A percentile compares a stretch with the other conserved stretches of the same genome.
phyloP scores from a whole-genome alignment of 2,888 invertebrate species.

The Onthophagus sagittarius region DNA sequence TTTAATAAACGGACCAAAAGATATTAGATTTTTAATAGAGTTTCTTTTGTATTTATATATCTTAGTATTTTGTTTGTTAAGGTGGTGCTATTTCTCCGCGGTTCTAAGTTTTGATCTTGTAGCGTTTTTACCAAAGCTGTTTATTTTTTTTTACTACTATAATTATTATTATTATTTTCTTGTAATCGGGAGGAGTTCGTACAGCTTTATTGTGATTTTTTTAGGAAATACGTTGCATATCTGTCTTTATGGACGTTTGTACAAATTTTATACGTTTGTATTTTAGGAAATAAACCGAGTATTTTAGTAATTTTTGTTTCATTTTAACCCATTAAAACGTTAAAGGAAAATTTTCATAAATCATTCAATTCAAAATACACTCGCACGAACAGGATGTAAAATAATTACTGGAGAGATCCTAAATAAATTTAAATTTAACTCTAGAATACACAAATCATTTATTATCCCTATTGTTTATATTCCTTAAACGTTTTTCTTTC shows the following conservation, averaged over 20 bases:
- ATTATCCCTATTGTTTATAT: not conserved
- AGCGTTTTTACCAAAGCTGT: not conserved
- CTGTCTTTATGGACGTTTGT: not conserved
- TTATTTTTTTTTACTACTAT: not conserved
- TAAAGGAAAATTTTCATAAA: too few relatives aligned
- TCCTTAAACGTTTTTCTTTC: not conserved
- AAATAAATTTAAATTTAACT: too few relatives aligned
- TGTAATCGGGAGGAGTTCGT: not conserved
- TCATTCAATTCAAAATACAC: not conserved
- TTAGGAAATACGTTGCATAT: not conserved
- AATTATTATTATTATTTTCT: not conserved
- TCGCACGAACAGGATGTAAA: not conserved
- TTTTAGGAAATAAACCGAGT: conserved; percentile 5
- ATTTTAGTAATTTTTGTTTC: conserved; percentile 4
- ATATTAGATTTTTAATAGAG: conserved; percentile 2
- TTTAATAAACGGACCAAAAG: conserved; percentile 3
- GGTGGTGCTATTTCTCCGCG: not conserved
- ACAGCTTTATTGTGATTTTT: not conserved
- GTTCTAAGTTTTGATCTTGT: not conserved
- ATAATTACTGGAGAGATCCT: not conserved
- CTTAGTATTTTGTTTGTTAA: not conserved
- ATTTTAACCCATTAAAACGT: too few relatives aligned
- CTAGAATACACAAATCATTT: not conserved
- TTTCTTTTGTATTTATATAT: not conserved
- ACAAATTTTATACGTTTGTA: conserved; percentile 12